phyloP scores from a whole-genome alignment of 2,888 invertebrate species.

The Folsomia manolachei region DNA sequence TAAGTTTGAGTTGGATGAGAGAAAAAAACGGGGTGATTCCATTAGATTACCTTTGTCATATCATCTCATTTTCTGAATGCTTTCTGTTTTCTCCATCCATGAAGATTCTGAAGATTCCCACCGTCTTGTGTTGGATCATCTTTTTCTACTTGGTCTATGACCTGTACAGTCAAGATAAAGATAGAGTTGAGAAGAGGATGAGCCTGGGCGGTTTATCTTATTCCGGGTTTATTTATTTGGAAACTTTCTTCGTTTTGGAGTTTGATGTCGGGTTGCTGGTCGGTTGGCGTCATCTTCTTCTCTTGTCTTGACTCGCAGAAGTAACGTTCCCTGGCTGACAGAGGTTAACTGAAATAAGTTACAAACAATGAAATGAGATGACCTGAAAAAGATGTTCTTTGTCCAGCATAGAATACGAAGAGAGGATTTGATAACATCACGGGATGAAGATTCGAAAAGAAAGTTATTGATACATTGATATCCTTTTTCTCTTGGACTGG shows the following conservation, averaged over 20 bases:
- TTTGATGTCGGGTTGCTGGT: neutral
- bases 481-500: neutral
- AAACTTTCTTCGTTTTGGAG: neutral
- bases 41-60: conserved; percentile 6
- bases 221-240: conserved; percentile 7
- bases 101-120: neutral
- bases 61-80: conserved; percentile 8
- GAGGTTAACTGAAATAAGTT: conserved; percentile 3
- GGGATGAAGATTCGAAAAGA: neutral
- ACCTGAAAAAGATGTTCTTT: neutral
- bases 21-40: neutral
- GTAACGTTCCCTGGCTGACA: neutral
- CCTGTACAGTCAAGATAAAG: no score
- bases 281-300: neutral
- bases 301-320: neutral
- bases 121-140: neutral
- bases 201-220: neutral
- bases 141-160: neutral
- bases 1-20: neutral
- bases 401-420: neutral
- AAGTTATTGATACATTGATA: neutral
- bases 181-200: neutral
- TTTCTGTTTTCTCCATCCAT: neutral
- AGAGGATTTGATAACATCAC: neutral
- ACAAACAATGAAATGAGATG: neutral